These are phyloP conservation scores for Crotalus viridis DNA, from an alignment of 2,113 vertebrate genomes.

Conservation along the genomic window DNA sequence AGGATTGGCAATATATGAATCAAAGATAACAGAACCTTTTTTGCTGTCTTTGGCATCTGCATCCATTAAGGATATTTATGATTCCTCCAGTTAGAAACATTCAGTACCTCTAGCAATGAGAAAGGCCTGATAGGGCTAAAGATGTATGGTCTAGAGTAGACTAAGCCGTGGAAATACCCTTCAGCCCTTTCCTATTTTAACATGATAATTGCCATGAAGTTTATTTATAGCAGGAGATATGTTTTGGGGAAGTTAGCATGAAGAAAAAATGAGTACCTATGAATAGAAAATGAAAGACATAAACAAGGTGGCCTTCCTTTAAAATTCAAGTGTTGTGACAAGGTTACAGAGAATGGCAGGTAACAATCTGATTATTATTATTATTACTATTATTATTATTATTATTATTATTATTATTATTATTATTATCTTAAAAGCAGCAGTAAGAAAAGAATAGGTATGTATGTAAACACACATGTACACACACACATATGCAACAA, in stretches of 20 bases:
- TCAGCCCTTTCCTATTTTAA: not conserved
- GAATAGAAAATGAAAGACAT: not conserved
- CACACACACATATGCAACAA: not conserved
- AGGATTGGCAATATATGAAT: not conserved
- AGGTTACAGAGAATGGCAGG: not conserved
- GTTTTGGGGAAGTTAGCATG: not conserved
- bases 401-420: too few species aligned
- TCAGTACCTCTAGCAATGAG: not conserved
- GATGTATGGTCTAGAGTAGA: not conserved
- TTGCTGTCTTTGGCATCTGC: not conserved
- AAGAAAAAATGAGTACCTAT: not conserved
- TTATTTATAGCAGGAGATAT: not conserved
- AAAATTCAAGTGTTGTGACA: not conserved
- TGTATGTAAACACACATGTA: not conserved
- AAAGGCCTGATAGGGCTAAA: not conserved
- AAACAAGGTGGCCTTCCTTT: not conserved
- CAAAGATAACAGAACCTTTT: too few species aligned
- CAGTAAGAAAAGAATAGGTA: accelerated
- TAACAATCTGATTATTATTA: not conserved
- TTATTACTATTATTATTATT: too few species aligned
- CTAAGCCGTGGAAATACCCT: not conserved
- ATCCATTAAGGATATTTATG: not conserved
- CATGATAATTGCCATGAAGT: not conserved
- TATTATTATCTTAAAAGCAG: not conserved
- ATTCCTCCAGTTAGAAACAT: not conserved